Base-by-base conservation (phyloP, 2,113 vertebrate species). In the Greenwoodochromis staneri region DNA sequence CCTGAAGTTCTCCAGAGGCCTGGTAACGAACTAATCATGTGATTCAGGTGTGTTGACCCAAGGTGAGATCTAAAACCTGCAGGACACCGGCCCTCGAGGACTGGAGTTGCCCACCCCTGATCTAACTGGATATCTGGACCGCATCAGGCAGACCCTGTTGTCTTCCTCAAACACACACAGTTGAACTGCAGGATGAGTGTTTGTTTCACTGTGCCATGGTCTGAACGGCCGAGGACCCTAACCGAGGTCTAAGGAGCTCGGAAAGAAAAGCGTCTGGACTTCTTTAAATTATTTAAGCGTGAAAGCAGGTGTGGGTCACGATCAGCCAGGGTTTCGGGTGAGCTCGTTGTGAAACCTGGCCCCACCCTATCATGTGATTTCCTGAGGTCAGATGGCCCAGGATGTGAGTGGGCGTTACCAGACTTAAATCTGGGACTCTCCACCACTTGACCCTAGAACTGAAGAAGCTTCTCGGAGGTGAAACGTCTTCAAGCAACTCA, bases 391-490 rank as follows among this genome's bases (percentile, higher is more conserved):
- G 55, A 57, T 59, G 8, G 55, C 27, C 57, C 57, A 31, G 57
- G 27, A 31, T 9, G 55, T 59, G 27, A 59, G 57, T 59, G 55
- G 55, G 55, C 27, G 27, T 59, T 1, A 17, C 27, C 27, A 59
- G 55, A 59, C 27, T 61, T 61, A 2, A 17, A 61, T 17, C 57
- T 61, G 57, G 14, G 57, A 61, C 14, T 61, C 27, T 17, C 57
- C 27, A 10, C 14, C 57, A 31, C 0, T 17, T 61, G 57, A 61
- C 27, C 57, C 0, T 4, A 31, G 14, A 61, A 61, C 57, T 31
- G 57, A 61, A 61, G 14, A 31, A 6, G 27, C 57, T 61, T 31
- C 57, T 61, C 14, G 14, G 54, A 61, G 55, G 55, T 34, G 29
- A 61, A 61, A 3, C 5, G 5, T 6, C 57, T 61, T 17, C 57